phyloP scores from a whole-genome alignment of 2,888 invertebrate species.

The Leptura quadrifasciata region DNA sequence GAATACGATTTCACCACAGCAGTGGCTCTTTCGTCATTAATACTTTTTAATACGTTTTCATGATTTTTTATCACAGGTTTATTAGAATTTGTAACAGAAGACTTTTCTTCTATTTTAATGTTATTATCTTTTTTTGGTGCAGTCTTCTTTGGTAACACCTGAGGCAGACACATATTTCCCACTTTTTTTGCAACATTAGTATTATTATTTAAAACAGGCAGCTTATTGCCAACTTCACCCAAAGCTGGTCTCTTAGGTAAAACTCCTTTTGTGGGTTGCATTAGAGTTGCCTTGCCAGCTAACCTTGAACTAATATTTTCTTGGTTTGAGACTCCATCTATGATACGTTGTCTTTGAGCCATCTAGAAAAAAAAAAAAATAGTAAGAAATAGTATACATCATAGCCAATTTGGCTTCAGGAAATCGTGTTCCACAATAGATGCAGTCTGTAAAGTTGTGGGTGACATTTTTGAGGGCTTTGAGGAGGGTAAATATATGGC shows the following conservation, averaged over 20 bases:
- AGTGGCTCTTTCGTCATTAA: slow-evolving; percentile 33
- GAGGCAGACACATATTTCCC: slow-evolving; percentile 44
- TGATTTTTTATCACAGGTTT: slow-evolving; percentile 45
- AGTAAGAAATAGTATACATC: too few species aligned
- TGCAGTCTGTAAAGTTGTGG: too few species aligned
- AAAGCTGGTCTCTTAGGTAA: slow-evolving; percentile 60
- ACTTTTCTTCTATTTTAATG: slow-evolving; percentile 43
- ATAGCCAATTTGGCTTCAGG: too few species aligned
- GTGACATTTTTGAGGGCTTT: too few species aligned
- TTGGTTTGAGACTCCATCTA: slow-evolving; percentile 46
- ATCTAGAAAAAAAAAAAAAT: slow-evolving; percentile 55
- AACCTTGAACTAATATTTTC: slow-evolving; percentile 58
- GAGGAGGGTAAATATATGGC: too few species aligned
- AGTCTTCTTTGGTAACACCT: slow-evolving; percentile 45
- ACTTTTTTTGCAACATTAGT: slow-evolving; percentile 43
- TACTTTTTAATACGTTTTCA: slow-evolving; percentile 47
- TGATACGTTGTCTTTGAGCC: slow-evolving; percentile 53
- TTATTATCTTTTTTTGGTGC: slow-evolving; percentile 39
- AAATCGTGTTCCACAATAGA: too few species aligned
- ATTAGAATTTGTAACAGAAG: background rate
- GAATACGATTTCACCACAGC: slow-evolving; percentile 39
- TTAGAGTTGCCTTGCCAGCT: slow-evolving; percentile 46
- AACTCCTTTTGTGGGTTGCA: slow-evolving; percentile 45
- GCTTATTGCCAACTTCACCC: slow-evolving; percentile 64
- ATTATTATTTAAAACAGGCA: slow-evolving; percentile 34